Evolutionary conservation across 92 coral and sea anemone genomes (phyloP).

Genomic region (Epizoanthus scotinus): DNA sequence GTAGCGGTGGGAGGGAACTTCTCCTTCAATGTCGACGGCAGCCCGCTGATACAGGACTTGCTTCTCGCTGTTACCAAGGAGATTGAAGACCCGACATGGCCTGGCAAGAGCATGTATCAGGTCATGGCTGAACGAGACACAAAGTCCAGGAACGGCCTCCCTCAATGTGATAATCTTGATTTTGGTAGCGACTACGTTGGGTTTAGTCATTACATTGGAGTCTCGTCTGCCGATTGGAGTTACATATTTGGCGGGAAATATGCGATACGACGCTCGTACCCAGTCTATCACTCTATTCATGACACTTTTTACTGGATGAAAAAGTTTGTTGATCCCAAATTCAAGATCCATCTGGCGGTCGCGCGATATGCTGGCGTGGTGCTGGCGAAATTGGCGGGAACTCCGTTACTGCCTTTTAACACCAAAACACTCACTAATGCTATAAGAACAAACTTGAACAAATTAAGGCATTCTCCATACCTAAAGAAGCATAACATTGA

Average conservation of each 20-base stretch:
- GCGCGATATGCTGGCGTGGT: constrained; percentile 67
- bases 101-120: constrained; percentile 73
- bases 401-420: constrained; percentile 73
- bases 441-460: constrained; percentile 31
- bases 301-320: constrained; percentile 86
- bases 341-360: constrained; percentile 88
- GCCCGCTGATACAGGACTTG: constrained; percentile 77
- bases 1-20: constrained; percentile 89
- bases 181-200: constrained; percentile 88
- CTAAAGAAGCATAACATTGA: constrained; percentile 51
- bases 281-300: constrained; percentile 82
- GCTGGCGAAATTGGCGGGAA: constrained; percentile 66
- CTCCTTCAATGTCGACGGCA: constrained; percentile 70
- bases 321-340: constrained; percentile 84
- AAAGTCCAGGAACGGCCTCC: constrained; percentile 48
- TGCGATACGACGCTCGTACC: constrained; percentile 75
- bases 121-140: constrained; percentile 86
- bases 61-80: constrained; percentile 75
- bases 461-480: constrained; percentile 16
- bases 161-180: constrained; percentile 60
- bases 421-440: constrained; percentile 59
- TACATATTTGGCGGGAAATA: constrained; percentile 75
- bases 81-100: constrained; percentile 78
- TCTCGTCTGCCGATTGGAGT: constrained; percentile 88
- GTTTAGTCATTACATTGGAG: constrained; percentile 82